Percentiles rank a stretch among this genome's conserved stretches.
phyloP scores from a whole-genome alignment of 2,113 vertebrate species.

The Tor tambroides region DNA sequence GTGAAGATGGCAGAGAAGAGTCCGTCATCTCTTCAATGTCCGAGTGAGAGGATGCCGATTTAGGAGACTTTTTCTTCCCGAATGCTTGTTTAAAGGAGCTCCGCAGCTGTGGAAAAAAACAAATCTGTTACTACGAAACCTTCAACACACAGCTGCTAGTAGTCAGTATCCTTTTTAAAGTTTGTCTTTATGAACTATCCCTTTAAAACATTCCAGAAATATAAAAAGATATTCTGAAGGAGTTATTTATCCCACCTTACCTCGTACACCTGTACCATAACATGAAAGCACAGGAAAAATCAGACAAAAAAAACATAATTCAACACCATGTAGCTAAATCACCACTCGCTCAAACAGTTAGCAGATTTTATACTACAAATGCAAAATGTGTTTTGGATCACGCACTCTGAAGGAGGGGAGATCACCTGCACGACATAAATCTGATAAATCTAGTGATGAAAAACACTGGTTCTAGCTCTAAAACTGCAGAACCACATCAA shows the following conservation, averaged over 20 bases:
- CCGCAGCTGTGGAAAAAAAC: slow-evolving; percentile 77
- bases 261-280: slow-evolving; percentile 52
- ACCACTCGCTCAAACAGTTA: background rate
- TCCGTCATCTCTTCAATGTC: slow-evolving; percentile 87
- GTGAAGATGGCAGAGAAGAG: slow-evolving; percentile 83
- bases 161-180: background rate
- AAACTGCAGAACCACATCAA: background rate
- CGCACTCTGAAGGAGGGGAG: background rate
- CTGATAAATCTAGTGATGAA: background rate
- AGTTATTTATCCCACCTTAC: slow-evolving; percentile 39
- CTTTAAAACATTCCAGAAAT: background rate
- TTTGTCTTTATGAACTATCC: background rate
- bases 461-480: background rate
- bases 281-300: slow-evolving; percentile 35
- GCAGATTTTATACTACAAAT: slow-evolving; percentile 4
- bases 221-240: background rate
- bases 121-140: background rate
- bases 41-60: slow-evolving; percentile 84
- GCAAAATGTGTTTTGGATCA: background rate
- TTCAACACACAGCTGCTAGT: background rate
- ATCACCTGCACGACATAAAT: background rate
- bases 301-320: slow-evolving; percentile 9
- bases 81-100: slow-evolving; percentile 93
- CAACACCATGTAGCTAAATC: too few species aligned
- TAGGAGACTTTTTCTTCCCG: slow-evolving; percentile 87